phyloP scores from a whole-genome alignment of 2,797 vertebrate species.

The Caiman crocodilus region DNA sequence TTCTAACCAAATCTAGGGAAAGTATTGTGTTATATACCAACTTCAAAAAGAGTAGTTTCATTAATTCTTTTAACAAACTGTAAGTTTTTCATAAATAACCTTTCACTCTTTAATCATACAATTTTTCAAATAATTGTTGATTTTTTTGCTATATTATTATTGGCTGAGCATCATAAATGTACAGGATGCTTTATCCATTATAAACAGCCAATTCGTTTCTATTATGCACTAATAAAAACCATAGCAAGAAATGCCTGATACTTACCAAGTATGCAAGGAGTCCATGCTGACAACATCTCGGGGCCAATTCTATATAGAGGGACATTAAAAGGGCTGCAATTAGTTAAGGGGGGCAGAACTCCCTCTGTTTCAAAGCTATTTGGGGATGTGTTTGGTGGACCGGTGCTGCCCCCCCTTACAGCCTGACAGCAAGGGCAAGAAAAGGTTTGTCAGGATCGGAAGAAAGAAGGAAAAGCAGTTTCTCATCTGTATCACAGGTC shows the following conservation, averaged over 20 bases:
- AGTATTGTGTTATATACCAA: background rate
- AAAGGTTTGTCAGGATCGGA: background rate
- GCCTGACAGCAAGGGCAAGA: background rate
- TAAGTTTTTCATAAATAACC: background rate
- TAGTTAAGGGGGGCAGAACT: background rate
- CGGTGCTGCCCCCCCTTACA: background rate
- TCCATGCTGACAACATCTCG: background rate
- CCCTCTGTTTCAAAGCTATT: background rate
- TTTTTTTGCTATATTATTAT: background rate
- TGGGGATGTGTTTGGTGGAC: background rate
- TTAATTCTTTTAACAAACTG: background rate
- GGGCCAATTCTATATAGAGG: background rate
- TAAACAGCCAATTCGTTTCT: too few relatives aligned
- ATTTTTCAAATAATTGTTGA: background rate
- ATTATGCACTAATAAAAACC: background rate
- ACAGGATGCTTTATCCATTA: background rate
- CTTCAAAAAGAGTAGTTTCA: background rate
- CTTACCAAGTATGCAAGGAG: background rate
- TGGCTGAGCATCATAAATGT: background rate
- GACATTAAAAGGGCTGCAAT: background rate
- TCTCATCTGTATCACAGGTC: background rate
- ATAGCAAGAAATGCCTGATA: background rate
- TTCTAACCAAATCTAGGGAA: background rate
- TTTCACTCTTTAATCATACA: background rate
- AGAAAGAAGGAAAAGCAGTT: background rate